Evolutionary conservation across 2,113 vertebrate species (phyloP).

Genomic region (Tupaia tana): DNA sequence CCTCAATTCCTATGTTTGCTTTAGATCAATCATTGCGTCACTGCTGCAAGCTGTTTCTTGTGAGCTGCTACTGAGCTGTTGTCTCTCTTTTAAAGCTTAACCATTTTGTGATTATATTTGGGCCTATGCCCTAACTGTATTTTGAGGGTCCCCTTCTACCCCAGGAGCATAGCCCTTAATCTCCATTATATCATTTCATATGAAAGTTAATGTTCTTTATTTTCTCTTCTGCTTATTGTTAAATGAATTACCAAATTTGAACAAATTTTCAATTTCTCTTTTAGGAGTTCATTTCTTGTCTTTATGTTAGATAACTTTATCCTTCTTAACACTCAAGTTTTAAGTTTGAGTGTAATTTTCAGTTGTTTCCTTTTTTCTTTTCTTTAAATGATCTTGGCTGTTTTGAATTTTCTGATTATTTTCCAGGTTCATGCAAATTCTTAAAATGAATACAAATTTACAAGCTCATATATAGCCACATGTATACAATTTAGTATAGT

Average conservation of each 20-base stretch:
- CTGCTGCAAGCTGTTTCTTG: too few species aligned
- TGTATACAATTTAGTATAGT: neutral
- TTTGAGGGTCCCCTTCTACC: too few species aligned
- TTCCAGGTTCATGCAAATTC: neutral
- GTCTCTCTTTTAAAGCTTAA: too few species aligned
- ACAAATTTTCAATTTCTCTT: neutral
- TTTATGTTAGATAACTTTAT: neutral
- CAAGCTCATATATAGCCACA: neutral
- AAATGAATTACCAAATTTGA: neutral
- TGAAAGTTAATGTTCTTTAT: neutral
- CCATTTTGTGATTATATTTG: too few species aligned
- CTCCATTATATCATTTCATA: neutral
- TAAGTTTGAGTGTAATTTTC: neutral
- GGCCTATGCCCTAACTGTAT: too few species aligned
- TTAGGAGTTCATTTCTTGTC: neutral
- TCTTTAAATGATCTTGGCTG: neutral
- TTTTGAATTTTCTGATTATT: neutral
- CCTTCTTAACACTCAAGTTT: neutral
- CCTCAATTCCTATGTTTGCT: too few species aligned
- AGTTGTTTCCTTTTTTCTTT: neutral
- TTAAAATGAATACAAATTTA: neutral
- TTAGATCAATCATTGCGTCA: too few species aligned
- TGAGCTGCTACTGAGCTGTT: too few species aligned
- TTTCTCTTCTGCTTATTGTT: neutral
- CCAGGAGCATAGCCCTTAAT: neutral